These are phyloP conservation scores for Drosophila repleta DNA, from an alignment of 1,140 invertebrate genomes.

Conservation along the genomic window DNA sequence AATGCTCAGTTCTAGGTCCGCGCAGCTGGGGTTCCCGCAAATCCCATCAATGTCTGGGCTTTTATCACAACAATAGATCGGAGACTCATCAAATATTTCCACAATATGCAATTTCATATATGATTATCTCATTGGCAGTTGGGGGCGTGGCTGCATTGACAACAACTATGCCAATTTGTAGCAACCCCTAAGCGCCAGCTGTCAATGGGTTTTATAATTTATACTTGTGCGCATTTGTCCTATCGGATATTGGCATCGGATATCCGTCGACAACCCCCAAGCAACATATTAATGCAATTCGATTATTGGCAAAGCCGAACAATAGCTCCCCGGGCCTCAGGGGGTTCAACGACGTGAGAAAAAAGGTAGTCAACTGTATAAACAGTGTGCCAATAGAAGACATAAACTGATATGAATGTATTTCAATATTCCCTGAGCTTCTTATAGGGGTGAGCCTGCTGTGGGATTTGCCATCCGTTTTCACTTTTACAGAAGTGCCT, in stretches of 20 bases:
- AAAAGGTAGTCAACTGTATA: conserved; percentile 65
- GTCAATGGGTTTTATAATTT: conserved; percentile 72
- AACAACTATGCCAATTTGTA: conserved; percentile 30
- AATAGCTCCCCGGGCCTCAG: conserved; percentile 7
- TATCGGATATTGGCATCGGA: conserved; percentile 66
- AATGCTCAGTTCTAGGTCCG: conserved; percentile 19
- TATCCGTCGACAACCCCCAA: conserved; percentile 54
- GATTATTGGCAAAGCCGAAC: conserved; percentile 42
- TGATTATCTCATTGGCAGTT: neutral
- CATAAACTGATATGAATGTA: conserved; percentile 39
- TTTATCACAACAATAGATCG: conserved; percentile 30
- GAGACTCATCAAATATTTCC: neutral
- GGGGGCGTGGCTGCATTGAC: conserved; percentile 59
- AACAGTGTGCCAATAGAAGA: conserved; percentile 46
- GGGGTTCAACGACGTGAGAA: conserved; percentile 26
- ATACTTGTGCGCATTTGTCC: conserved; percentile 63
- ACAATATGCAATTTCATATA: neutral
- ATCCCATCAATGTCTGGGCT: conserved; percentile 29
- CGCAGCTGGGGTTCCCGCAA: conserved; percentile 30
- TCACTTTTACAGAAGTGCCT: conserved; percentile 16
- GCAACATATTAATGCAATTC: conserved; percentile 53
- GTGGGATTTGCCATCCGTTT: conserved; percentile 16
- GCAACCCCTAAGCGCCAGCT: conserved; percentile 59
- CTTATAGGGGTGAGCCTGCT: conserved; percentile 23
- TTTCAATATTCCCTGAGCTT: conserved; percentile 37